These are phyloP conservation scores for Scomber japonicus DNA, from an alignment of 2,113 vertebrate species.

Conservation along the genomic window DNA sequence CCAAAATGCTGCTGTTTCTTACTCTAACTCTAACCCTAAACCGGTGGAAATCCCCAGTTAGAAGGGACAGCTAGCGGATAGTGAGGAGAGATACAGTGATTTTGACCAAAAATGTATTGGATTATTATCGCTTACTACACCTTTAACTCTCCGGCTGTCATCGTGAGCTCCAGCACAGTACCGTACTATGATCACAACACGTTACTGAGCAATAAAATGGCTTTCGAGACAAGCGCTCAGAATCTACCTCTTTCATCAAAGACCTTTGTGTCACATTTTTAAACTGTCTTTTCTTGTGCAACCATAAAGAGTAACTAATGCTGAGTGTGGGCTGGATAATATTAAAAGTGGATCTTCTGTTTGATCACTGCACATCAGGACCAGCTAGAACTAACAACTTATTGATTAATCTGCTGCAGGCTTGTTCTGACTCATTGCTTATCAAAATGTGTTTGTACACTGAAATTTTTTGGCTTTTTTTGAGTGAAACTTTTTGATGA, in stretches of 20 bases:
- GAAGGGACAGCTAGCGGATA: too few relatives aligned
- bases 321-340: not conserved
- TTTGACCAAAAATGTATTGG: too few relatives aligned
- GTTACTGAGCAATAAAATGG: not conserved
- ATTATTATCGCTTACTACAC: too few relatives aligned
- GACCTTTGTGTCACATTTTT: constrained; percentile 18
- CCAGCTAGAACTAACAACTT: constrained; percentile 3
- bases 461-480: not conserved
- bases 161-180: not conserved
- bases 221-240: not conserved
- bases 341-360: constrained; percentile 9
- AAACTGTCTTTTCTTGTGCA: not conserved
- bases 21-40: too few relatives aligned
- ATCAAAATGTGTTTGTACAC: constrained; percentile 11
- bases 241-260: constrained; percentile 18
- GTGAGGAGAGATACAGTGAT: too few relatives aligned
- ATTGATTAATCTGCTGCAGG: not conserved
- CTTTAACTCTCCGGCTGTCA: not conserved
- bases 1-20: too few relatives aligned
- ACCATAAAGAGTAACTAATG: constrained; percentile 23
- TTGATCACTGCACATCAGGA: not conserved
- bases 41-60: too few relatives aligned
- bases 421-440: constrained; percentile 8
- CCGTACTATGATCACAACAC: constrained; percentile 6
- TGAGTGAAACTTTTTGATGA: not conserved